phyloP scores from a whole-genome alignment of 1,140 invertebrate genomes.

The Conus betulinus region DNA sequence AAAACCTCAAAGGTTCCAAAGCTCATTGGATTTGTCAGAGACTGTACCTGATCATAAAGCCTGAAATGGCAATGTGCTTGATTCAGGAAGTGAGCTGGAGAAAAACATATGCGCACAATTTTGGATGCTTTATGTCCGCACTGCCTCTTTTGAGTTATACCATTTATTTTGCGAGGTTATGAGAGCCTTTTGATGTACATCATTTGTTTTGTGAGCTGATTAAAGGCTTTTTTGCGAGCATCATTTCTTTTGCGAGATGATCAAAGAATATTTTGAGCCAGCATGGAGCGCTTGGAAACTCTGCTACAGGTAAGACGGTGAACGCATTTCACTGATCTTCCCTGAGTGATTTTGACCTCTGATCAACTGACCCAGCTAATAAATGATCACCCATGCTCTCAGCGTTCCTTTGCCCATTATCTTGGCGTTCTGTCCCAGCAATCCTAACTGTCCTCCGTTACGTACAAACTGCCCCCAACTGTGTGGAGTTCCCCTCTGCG shows the following conservation, averaged over 20 bases:
- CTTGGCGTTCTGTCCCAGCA: background rate
- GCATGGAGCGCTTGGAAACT: background rate
- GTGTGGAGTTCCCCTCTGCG: background rate
- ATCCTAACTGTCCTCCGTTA: background rate
- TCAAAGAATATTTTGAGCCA: background rate
- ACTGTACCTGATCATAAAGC: too few relatives aligned
- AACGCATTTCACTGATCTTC: conserved; percentile 18
- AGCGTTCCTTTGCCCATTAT: background rate
- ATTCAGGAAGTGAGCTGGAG: too few relatives aligned
- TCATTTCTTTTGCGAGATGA: background rate
- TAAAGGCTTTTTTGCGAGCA: too few relatives aligned
- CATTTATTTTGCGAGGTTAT: too few relatives aligned
- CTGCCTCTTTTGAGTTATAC: background rate
- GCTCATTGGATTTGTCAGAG: too few relatives aligned
- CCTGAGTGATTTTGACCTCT: conserved; percentile 6
- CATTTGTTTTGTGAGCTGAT: too few relatives aligned
- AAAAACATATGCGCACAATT: too few relatives aligned
- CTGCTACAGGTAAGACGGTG: conserved; percentile 20
- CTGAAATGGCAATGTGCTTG: too few relatives aligned
- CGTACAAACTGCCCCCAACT: background rate
- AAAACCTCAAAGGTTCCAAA: too few relatives aligned
- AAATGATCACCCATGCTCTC: background rate
- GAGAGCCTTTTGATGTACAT: too few relatives aligned
- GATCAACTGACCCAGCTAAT: conserved; percentile 10
- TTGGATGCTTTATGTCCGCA: too few relatives aligned